These are phyloP conservation scores for Xestia c-nigrum DNA, from an alignment of 2,888 invertebrate species.

Conservation along the genomic window DNA sequence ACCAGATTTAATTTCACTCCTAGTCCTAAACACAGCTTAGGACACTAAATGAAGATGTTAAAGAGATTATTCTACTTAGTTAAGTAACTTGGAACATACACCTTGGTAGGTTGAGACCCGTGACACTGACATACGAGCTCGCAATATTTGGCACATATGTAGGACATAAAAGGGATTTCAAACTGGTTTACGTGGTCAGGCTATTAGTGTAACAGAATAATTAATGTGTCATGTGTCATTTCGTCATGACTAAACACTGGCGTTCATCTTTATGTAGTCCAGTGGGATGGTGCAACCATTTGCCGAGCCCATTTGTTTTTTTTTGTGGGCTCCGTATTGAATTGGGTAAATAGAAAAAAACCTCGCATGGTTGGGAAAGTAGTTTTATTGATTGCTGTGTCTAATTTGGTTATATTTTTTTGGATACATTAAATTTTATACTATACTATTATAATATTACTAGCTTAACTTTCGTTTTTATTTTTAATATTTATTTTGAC, in stretches of 20 bases:
- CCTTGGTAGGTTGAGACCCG: background rate
- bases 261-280: conserved; percentile 53
- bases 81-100: conserved; percentile 10
- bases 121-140: conserved; percentile 32
- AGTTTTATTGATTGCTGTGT: conserved; percentile 28
- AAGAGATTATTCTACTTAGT: conserved; percentile 28
- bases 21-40: background rate
- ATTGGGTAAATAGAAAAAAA: conserved; percentile 44
- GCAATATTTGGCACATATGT: conserved; percentile 42
- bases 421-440: background rate
- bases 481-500: background rate
- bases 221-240: conserved; percentile 61
- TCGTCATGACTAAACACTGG: conserved; percentile 52
- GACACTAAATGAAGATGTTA: conserved; percentile 6
- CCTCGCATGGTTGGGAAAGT: conserved; percentile 20
- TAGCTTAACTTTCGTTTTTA: background rate
- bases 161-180: conserved; percentile 55
- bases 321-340: conserved; percentile 49
- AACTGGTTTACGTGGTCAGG: conserved; percentile 56
- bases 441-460: background rate
- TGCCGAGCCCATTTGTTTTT: conserved; percentile 54
- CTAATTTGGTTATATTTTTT: background rate
- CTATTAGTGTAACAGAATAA: conserved; percentile 64
- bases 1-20: background rate
- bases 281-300: conserved; percentile 47